Evolutionary conservation across 2,888 invertebrate species (phyloP), one percentile per base, ranked within the genome.

Genomic region (Pheosia gnoma): DNA sequence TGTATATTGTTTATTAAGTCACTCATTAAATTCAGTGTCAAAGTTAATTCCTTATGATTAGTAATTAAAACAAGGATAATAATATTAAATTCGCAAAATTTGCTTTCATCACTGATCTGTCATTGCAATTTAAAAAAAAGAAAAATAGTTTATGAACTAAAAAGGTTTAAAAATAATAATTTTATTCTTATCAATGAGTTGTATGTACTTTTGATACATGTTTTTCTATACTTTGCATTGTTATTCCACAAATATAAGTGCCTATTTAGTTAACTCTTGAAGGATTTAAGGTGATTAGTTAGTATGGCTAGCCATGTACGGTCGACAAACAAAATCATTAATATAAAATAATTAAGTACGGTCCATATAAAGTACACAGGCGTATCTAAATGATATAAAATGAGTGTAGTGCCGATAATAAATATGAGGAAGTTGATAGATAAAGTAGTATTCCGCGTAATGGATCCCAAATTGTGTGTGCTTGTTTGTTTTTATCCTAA

Each of bases 341-440:
- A 53, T 63, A 59, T 68, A 9, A 64, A 67, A 68, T 66, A 63
- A 71, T 62, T 47, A 61, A 68, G 59, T 59, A 58, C 52, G 49
- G 39, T 13, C 38, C 25, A 57, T 36, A 38, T 25, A 58, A 58
- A 11, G 64, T 11, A 74, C 43, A 62, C 8, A 57, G 13, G 9
- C 25, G 38, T 77, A 75, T 74, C 69, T 75, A 72, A 72, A 72
- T 74, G 13, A 71, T 69, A 69, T 72, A 62, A 70, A 74, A 72
- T 74, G 65, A 69, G 66, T 61, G 57, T 60, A 63, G 58, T 58
- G 3, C 55, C 55, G 62, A 66, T 71, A 64, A 71, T 61, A 62
- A 59, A 64, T 61, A 45, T 53, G n/a, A 67, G 71, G 71, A 70
- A 65, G 62, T 58, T 13, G 36, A 59, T 49, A 62, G 61, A 70